Percentiles rank a stretch among this genome's conserved stretches.
These are phyloP conservation scores for Chloromyia formosa DNA, from an alignment of 2,888 invertebrate genomes.

Conservation along the genomic window DNA sequence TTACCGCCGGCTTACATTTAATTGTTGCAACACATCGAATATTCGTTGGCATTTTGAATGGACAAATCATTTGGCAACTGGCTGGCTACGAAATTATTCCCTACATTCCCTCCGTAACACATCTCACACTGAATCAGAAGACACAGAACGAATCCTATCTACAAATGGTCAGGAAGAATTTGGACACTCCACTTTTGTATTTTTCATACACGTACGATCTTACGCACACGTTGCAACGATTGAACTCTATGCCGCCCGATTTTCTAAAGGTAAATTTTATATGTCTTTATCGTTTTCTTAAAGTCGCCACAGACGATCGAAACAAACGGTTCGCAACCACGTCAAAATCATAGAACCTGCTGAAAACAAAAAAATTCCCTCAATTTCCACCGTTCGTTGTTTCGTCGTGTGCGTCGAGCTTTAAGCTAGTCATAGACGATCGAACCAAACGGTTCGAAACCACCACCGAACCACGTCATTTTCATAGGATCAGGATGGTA, in stretches of 20 bases:
- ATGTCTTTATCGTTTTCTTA: too few relatives aligned
- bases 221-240: conserved; percentile 88
- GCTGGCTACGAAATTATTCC: conserved; percentile 85
- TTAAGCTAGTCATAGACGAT: too few relatives aligned
- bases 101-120: conserved; percentile 83
- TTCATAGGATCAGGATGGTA: too few relatives aligned
- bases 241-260: conserved; percentile 84
- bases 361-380: too few relatives aligned
- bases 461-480: too few relatives aligned
- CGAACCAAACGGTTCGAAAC: too few relatives aligned
- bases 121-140: conserved; percentile 84
- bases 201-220: conserved; percentile 95
- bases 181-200: conserved; percentile 88
- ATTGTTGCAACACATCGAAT: conserved; percentile 87
- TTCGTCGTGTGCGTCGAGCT: too few relatives aligned
- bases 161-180: conserved; percentile 82
- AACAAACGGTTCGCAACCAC: too few relatives aligned
- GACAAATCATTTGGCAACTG: conserved; percentile 81
- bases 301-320: too few relatives aligned
- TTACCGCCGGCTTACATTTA: conserved; percentile 87
- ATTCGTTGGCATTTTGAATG: conserved; percentile 80
- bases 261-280: conserved; percentile 71
- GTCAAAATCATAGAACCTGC: too few relatives aligned
- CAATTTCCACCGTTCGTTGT: too few relatives aligned
- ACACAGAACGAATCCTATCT: conserved; percentile 85